Evolutionary conservation across 2,113 vertebrate species (phyloP), one percentile per base, ranked within the genome.

Genomic region (Grammomys surdaster): DNA sequence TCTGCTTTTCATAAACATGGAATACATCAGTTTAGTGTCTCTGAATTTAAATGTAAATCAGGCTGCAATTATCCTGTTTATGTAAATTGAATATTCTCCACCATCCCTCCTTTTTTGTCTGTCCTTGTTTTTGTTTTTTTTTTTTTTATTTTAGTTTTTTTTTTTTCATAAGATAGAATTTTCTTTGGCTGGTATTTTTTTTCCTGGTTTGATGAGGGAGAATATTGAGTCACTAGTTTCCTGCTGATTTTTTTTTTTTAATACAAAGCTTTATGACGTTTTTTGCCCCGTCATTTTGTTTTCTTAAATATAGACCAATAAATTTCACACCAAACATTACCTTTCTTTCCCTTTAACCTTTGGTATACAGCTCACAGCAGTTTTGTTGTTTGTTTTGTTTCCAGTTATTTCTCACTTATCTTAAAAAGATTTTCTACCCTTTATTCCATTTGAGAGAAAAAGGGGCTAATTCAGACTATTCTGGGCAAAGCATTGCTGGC

Each of bases 31-130:
- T 89, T 75, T 31, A 63, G 24, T 26, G 73, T 94, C 48, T 96
- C 16, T 96, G 36, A 92, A 86, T 90, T 95, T 86, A 89, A 95
- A 93, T 91, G 51, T 73, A 85, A 67, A 77, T 72, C 65, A 92
- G 76, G 48, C 43, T 93, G 48, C 11, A 70, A 86, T 94, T 94
- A 94, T 72, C 36, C 13, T 88, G 14, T 90, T 91, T 91, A 81
- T 40, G 2, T 70, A 87, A 76, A 22, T 86, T n/a, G 28, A 77
- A 89, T 86, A 78, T 56, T 76, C 13, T 81, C 48, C 70, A 31
- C 10, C 33, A 8, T 22, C 24, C 3, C 7, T 89, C 17, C 1
- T 93, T 91, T 95, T 26, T 0, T 77, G 31, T 80, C 43, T 80
- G 7, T 7, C 60, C 14, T 51, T 92, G 5, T 17, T 92, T 33